Base-by-base conservation (phyloP, 2,888 invertebrate genomes). In the Rotaria socialis region DNA sequence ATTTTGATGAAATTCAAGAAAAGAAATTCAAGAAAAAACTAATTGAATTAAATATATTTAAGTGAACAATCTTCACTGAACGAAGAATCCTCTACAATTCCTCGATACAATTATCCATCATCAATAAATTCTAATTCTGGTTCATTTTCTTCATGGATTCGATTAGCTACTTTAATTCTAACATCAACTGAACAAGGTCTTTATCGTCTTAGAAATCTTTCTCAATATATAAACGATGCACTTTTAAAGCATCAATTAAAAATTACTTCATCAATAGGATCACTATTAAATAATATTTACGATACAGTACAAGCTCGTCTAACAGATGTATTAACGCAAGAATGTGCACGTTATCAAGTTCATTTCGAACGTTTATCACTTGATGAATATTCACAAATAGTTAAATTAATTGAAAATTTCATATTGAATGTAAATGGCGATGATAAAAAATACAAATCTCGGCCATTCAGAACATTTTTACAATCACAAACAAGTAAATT, bases 361-460 rank as follows among this genome's bases (percentile, higher is more conserved):
- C 80, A 80, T 47, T 47, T 80, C 19, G 80, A 80, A 80, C 80
- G 80, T 47, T 80, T 80, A 80, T 47, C 80, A 47, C 22, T 80
- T 5, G 43, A 43, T 80, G 80, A 80, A n/a, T 80, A 47, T 80
- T 22, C 80, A 24, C 24, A 43, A 47, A 80, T 80, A 10, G 80
- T 80, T 43, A 43, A 80, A 47, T 47, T n/a, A 80, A 47, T 80
- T 47, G 47, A 80, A 47, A 43, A 24, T 10, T 80, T 47, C 35
- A 80, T 47, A 19, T 24, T 47, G 47, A 47, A n/a, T n/a, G 10
- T 80, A 14, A 47, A 80, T 47, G 1, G n/a, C 19, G 47, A 22
- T n/a, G 47, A 43, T 41, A 80, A 47, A 47, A 47, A 47, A 80
- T 80, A 80, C 35, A 22, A 24, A 19, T 80, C 80, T 8, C 43